Conservation (phyloP, 2,888 invertebrate species). For the Rhyacophila evoluta region DNA sequence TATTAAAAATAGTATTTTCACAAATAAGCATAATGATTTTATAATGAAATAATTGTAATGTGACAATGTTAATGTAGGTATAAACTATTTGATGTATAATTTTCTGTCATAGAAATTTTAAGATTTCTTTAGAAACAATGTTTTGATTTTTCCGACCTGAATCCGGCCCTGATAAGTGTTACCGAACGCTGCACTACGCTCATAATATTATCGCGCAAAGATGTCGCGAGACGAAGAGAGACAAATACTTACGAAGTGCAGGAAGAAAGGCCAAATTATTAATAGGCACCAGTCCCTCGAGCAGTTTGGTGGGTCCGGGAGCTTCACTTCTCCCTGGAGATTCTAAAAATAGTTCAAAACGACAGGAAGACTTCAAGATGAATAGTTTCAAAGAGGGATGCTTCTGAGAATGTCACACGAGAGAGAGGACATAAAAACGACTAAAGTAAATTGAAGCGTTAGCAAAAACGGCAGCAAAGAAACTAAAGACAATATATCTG, state of each 20-base stretch:
- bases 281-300: background rate
- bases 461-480: no score
- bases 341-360: background rate
- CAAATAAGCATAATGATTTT: no score
- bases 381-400: background rate
- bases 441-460: background rate
- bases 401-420: background rate
- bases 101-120: no score
- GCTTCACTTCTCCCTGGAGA: background rate
- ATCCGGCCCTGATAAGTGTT: no score
- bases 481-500: no score
- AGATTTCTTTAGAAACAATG: no score
- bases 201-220: background rate
- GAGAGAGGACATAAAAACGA: background rate
- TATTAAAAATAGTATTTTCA: no score
- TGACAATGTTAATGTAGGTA: no score
- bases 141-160: no score
- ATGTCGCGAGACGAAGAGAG: background rate
- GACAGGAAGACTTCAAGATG: background rate
- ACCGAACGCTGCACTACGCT: background rate
- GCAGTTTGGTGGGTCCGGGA: background rate
- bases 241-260: conserved; percentile 3
- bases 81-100: no score
- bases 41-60: no score
- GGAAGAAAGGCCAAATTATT: conserved; percentile 22